These are phyloP conservation scores for Aricia artaxerxes DNA, from an alignment of 2,888 invertebrate species.

Conservation along the genomic window DNA sequence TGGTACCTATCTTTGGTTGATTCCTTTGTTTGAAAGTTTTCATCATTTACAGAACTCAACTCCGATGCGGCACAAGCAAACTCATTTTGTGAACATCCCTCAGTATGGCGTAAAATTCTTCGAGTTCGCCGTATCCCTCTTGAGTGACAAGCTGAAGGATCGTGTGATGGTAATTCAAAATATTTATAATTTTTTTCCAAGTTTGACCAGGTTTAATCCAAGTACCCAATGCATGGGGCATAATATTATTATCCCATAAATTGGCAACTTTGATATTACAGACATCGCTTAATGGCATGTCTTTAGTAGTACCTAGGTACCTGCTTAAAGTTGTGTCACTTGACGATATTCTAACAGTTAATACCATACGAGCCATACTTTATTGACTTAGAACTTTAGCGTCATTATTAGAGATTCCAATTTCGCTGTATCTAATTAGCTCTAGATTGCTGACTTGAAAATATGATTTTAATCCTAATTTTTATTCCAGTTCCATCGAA, in stretches of 20 bases:
- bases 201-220: neutral
- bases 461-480: neutral
- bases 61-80: conserved; percentile 94
- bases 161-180: conserved; percentile 85
- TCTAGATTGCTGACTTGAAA: neutral
- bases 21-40: neutral
- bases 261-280: too few relatives aligned
- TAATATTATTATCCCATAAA: too few relatives aligned
- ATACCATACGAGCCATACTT: too few relatives aligned
- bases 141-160: conserved; percentile 91
- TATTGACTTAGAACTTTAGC: too few relatives aligned
- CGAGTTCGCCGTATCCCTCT: conserved; percentile 89
- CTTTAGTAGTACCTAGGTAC: too few relatives aligned
- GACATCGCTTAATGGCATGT: too few relatives aligned
- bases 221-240: too few relatives aligned
- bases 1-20: neutral
- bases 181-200: neutral
- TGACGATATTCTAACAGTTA: too few relatives aligned
- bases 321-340: too few relatives aligned
- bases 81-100: conserved; percentile 93
- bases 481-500: conserved; percentile 85
- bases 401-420: too few relatives aligned
- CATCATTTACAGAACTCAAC: conserved; percentile 85
- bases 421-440: too few relatives aligned
- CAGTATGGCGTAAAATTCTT: conserved; percentile 89